These are phyloP conservation scores for Aphis gossypii DNA, from an alignment of 1,140 invertebrate species.

Conservation along the genomic window DNA sequence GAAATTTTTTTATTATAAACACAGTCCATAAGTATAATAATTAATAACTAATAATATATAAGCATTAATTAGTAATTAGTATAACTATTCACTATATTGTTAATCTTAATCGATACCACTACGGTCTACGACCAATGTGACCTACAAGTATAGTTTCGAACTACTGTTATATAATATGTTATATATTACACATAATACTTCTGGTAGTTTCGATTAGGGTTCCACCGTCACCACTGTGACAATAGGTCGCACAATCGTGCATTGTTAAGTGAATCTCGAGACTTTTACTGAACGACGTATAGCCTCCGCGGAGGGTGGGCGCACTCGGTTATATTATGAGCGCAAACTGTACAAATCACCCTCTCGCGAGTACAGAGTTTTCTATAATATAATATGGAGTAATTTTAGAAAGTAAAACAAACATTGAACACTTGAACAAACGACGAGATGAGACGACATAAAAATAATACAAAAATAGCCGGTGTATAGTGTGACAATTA, in stretches of 20 bases:
- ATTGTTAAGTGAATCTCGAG: constrained; percentile 7
- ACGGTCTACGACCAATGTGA: neutral
- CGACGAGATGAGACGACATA: neutral
- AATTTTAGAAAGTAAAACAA: constrained; percentile 54
- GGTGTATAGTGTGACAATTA: neutral
- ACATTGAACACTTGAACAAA: constrained; percentile 42
- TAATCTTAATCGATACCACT: neutral
- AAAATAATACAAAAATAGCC: neutral
- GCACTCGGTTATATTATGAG: neutral
- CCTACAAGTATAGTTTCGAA: neutral
- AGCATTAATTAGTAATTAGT: neutral
- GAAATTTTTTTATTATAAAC: neutral
- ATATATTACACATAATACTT: neutral
- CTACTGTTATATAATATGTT: neutral
- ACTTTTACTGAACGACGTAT: neutral
- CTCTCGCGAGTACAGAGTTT: neutral
- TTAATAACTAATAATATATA: neutral
- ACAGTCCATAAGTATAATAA: neutral
- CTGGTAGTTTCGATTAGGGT: neutral
- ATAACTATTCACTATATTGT: constrained; percentile 5
- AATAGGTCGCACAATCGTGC: neutral
- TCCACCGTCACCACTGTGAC: neutral
- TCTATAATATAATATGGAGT: neutral
- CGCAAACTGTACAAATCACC: neutral
- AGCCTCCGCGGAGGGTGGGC: neutral